phyloP scores from a whole-genome alignment of 2,113 vertebrate genomes.

The Nannospalax galili region DNA sequence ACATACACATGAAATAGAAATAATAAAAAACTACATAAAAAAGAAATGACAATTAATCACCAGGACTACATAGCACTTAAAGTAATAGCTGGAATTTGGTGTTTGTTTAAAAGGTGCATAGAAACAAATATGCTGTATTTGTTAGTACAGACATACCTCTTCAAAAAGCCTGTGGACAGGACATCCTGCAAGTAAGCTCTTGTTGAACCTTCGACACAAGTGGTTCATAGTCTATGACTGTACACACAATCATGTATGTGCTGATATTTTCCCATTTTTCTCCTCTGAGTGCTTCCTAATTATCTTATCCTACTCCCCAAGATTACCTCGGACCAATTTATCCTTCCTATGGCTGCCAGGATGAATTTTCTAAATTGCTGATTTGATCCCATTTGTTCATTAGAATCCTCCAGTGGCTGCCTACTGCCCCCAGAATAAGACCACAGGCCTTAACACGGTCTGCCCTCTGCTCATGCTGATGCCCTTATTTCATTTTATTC shows the following conservation, averaged over 20 bases:
- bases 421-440: neutral
- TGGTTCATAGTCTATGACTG: fast-evolving
- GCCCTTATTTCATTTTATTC: neutral
- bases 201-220: fast-evolving
- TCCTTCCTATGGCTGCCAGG: neutral
- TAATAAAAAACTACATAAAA: no score
- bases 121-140: neutral
- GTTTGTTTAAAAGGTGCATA: neutral
- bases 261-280: neutral
- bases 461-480: neutral
- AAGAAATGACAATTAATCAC: no score
- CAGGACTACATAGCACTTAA: neutral
- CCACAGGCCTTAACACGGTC: neutral
- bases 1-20: no score
- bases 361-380: neutral
- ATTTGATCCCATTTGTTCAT: neutral
- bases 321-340: neutral
- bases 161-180: neutral
- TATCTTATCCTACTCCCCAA: neutral
- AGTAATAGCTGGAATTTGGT: neutral
- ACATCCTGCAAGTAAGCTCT: neutral
- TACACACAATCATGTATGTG: neutral
- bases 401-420: neutral
- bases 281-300: neutral
- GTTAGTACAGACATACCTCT: neutral